These are phyloP conservation scores for Notiomystis cincta DNA, from an alignment of 2,113 vertebrate genomes.

Conservation along the genomic window DNA sequence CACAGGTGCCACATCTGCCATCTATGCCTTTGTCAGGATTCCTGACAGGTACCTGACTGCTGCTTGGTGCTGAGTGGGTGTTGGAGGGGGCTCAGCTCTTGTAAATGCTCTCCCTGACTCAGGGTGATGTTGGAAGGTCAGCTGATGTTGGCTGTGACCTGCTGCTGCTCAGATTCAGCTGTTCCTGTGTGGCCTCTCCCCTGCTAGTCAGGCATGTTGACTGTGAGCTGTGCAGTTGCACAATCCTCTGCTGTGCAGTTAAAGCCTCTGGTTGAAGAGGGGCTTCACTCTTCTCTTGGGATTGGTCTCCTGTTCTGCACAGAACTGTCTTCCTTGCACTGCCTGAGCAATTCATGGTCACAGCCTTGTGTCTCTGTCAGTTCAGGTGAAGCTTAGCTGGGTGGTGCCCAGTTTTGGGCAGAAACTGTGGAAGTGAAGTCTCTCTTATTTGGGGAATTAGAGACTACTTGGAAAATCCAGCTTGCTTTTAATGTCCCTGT, in stretches of 20 bases:
- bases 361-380: neutral
- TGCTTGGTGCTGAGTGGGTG: neutral
- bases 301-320: neutral
- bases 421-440: neutral
- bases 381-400: neutral
- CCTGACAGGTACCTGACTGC: neutral
- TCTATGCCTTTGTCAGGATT: neutral
- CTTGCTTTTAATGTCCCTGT: neutral
- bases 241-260: neutral
- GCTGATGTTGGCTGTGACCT: neutral
- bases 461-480: neutral
- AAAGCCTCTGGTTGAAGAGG: neutral
- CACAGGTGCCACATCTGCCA: neutral
- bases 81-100: neutral
- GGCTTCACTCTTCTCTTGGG: neutral
- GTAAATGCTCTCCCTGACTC: neutral
- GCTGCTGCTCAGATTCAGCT: neutral
- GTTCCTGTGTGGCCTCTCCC: accelerated
- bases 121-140: neutral
- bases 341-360: neutral
- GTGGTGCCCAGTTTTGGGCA: neutral
- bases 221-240: neutral
- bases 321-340: neutral
- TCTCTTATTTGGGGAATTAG: neutral
- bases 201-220: neutral